Percentiles rank a stretch among this genome's conserved stretches.
These are phyloP conservation scores for Ricordea florida DNA, from an alignment of 92 coral and sea anemone genomes.

Conservation along the genomic window DNA sequence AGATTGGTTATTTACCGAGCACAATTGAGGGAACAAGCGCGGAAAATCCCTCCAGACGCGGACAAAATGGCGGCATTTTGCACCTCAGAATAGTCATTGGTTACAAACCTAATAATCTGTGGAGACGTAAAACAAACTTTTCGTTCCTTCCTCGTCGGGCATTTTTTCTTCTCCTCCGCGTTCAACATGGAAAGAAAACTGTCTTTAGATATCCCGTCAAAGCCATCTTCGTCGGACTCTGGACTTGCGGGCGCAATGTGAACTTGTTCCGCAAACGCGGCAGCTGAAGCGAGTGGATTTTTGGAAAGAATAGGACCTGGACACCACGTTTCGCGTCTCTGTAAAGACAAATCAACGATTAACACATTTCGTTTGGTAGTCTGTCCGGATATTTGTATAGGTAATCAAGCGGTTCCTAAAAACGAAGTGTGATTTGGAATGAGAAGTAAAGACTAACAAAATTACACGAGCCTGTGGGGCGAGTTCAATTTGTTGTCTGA, in stretches of 20 bases:
- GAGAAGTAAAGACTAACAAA: too few relatives aligned
- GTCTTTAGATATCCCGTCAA: slow-evolving; percentile 10
- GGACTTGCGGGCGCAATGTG: slow-evolving; percentile 36
- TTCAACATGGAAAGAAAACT: slow-evolving; percentile 12
- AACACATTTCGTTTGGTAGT: too few relatives aligned
- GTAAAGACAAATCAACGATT: not conserved
- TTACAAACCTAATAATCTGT: not conserved
- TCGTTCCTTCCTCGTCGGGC: not conserved
- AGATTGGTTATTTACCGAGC: too few relatives aligned
- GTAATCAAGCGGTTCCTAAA: too few relatives aligned
- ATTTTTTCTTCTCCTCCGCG: slow-evolving; percentile 25
- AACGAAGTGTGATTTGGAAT: too few relatives aligned
- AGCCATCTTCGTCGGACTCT: slow-evolving; percentile 35
- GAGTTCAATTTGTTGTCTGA: too few relatives aligned
- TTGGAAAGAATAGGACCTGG: slow-evolving; percentile 67
- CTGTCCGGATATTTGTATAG: too few relatives aligned
- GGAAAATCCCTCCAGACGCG: too few relatives aligned
- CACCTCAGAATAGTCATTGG: not conserved
- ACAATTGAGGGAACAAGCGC: too few relatives aligned
- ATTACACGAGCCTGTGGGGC: too few relatives aligned
- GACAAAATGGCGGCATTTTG: too few relatives aligned
- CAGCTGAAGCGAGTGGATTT: slow-evolving; percentile 50
- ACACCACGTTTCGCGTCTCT: slow-evolving; percentile 83
- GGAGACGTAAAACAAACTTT: slow-evolving; percentile 16
- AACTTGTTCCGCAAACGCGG: slow-evolving; percentile 14